Percentiles rank a stretch among this genome's conserved stretches.
phyloP scores from a whole-genome alignment of 2,797 vertebrate genomes.

The Toxotes lorentzi region DNA sequence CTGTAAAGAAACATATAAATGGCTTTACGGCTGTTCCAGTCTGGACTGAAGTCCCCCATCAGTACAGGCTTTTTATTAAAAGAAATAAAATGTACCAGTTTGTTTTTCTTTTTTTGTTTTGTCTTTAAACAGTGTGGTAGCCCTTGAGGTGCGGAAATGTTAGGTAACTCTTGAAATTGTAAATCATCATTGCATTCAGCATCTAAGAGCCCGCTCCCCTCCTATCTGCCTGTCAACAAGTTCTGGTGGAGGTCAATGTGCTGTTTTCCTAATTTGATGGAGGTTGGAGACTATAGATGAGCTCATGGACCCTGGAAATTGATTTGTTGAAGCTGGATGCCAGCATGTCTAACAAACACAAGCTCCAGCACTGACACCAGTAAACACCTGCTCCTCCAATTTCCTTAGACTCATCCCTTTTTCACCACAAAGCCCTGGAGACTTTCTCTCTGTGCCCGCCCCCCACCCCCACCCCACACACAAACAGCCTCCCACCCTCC shows the following conservation, averaged over 20 bases:
- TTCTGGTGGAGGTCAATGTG: constrained; percentile 39
- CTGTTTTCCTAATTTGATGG: constrained; percentile 59
- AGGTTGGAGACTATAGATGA: constrained; percentile 51
- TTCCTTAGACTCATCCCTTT: constrained; percentile 50
- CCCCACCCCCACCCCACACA: constrained; percentile 14
- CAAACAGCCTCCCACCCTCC: not conserved
- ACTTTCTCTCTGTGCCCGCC: constrained; percentile 44
- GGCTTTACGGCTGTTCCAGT: constrained; percentile 50
- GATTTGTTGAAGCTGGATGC: constrained; percentile 58
- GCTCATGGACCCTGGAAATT: constrained; percentile 61
- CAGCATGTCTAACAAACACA: constrained; percentile 38
- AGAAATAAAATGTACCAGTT: constrained; percentile 41
- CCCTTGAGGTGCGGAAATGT: constrained; percentile 57
- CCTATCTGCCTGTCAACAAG: constrained; percentile 46
- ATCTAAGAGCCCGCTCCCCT: constrained; percentile 15
- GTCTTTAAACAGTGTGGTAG: constrained; percentile 21
- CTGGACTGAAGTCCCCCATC: constrained; percentile 49
- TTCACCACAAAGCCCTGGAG: constrained; percentile 38
- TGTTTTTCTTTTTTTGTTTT: constrained; percentile 38
- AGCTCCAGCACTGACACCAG: constrained; percentile 44
- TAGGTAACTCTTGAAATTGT: constrained; percentile 50
- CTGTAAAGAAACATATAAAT: constrained; percentile 53
- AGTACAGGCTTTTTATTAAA: constrained; percentile 45
- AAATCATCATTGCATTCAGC: constrained; percentile 49
- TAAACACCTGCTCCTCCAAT: constrained; percentile 70